Conservation (phyloP, 92 coral and sea anemone genomes). For the Nematostella vectensis region DNA sequence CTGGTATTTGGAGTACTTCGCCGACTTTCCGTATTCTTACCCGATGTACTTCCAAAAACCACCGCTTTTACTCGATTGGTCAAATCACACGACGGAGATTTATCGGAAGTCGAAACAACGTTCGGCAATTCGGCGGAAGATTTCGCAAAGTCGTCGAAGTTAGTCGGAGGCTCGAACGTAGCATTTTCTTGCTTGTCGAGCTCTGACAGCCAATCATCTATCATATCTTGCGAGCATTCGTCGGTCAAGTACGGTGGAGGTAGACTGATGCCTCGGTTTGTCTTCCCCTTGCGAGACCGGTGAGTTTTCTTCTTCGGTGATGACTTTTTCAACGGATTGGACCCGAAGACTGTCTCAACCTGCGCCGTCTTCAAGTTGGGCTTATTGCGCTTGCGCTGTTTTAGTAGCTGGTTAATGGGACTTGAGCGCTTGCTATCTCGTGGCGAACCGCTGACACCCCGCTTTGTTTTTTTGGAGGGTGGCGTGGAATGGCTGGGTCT, state of each 20-base stretch:
- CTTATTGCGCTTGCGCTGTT: conserved; percentile 69
- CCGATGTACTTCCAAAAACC: conserved; percentile 31
- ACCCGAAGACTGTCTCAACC: background rate
- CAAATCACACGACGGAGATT: conserved; percentile 10
- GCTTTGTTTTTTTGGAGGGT: conserved; percentile 34
- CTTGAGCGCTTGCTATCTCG: conserved; percentile 52
- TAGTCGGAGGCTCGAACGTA: conserved; percentile 1
- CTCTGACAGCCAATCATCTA: conserved; percentile 33
- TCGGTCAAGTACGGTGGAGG: conserved; percentile 15
- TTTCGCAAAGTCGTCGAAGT: background rate
- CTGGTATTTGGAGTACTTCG: conserved; percentile 5
- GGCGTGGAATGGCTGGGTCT: conserved; percentile 37
- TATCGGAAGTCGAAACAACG: too few species aligned
- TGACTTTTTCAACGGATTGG: background rate
- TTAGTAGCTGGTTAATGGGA: conserved; percentile 88
- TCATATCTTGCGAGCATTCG: conserved; percentile 35
- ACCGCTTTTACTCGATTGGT: conserved; percentile 17
- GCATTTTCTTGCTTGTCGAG: conserved; percentile 16
- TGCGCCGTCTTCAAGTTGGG: conserved; percentile 2
- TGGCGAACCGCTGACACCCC: conserved; percentile 29
- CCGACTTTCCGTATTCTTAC: conserved; percentile 6
- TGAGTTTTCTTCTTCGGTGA: background rate
- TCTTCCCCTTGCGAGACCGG: background rate
- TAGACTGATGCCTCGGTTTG: background rate
- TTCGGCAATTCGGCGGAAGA: background rate